Evolutionary conservation across 1,140 invertebrate species (phyloP), one percentile per base, ranked within the genome.

Genomic region (Nylanderia fulva): DNA sequence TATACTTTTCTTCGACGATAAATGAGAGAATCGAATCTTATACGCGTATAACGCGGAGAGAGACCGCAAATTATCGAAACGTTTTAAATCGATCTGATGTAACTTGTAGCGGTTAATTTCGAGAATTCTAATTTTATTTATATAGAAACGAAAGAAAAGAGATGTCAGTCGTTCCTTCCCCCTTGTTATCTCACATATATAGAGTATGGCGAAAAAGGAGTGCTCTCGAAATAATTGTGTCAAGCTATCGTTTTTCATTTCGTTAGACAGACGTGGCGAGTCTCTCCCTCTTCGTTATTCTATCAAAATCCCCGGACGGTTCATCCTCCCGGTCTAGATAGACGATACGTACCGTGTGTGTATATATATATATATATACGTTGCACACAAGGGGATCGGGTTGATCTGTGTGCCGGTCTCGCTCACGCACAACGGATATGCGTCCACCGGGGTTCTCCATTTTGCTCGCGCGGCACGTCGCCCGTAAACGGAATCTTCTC

Each of bases 401-500:
- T 68, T 68, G 75, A 82, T 71, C 77, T 71, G 52, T 58, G 66
- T 58, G 61, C 48, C 60, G 87, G 80, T 82, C 63, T 69, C 76
- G 58, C 87, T 74, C 89, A 91, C 90, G 90, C 90, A 89, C 84
- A 66, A 56, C 42, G 87, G 84, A 91, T 88, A 88, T 72, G 88
- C 88, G 87, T 69, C 72, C 54, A 29, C 84, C 84, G 42, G 82
- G 61, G 82, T 83, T 79, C 80, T 80, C 90, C 27, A 85, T 90
- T 90, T 89, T 85, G 87, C 84, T 89, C 86, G 56, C 90, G 42
- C 85, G 61, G 89, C 90, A 90, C 88, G 88, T 90, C 85, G 88
- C 84, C 88, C 87, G 87, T 89, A 89, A 89, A 89, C 88, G 88
- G 88, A 89, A 89, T 89, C 87, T 89, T 89, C 88, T 79, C 84